phyloP scores from a whole-genome alignment of 2,888 invertebrate species.

The Sicus ferrugineus region DNA sequence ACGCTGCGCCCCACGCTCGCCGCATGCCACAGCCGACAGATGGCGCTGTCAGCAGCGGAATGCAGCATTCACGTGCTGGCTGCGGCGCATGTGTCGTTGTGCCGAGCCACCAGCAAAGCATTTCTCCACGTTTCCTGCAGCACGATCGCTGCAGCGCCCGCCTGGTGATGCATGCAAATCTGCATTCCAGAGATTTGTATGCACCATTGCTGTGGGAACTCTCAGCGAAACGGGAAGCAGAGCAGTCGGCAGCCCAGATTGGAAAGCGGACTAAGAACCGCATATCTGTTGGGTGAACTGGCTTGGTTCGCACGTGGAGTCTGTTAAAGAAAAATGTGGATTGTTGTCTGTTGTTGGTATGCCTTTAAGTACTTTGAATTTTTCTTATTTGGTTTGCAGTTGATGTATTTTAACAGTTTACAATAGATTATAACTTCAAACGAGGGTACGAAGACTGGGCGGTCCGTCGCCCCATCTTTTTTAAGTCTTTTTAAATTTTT shows the following conservation, averaged over 20 bases:
- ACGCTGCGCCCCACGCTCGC: slow-evolving; percentile 11
- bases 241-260: too few species aligned
- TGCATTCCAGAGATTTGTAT: too few species aligned
- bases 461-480: background rate
- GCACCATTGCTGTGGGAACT: too few species aligned
- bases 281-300: background rate
- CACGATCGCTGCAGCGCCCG: background rate
- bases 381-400: slow-evolving; percentile 1
- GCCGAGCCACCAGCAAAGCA: slow-evolving; percentile 17
- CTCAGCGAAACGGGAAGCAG: too few species aligned
- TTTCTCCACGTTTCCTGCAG: slow-evolving; percentile 15
- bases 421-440: slow-evolving; percentile 11
- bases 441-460: too few species aligned
- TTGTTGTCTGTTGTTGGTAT: background rate
- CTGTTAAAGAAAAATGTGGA: background rate
- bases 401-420: background rate
- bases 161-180: background rate
- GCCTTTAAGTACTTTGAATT: slow-evolving; percentile 8
- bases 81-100: slow-evolving; percentile 14
- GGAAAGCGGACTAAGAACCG: background rate
- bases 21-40: background rate
- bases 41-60: slow-evolving; percentile 10
- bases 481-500: background rate
- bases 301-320: background rate
- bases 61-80: slow-evolving; percentile 12